phyloP scores from a whole-genome alignment of 2,113 vertebrate genomes.

The Lipotes vexillifer region DNA sequence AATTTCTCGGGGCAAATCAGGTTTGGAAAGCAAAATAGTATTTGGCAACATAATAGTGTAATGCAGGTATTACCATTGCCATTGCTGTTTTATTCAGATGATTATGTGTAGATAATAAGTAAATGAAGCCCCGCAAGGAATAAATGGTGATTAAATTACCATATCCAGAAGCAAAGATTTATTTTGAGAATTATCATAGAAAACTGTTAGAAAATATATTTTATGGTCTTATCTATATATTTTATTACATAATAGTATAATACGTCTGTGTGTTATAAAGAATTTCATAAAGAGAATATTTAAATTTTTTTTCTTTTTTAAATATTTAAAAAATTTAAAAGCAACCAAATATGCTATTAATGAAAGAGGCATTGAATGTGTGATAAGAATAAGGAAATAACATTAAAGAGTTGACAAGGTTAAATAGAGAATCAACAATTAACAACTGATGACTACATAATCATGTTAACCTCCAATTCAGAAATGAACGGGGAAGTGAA shows the following conservation, averaged over 20 bases:
- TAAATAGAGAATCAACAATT: neutral
- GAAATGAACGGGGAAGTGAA: neutral
- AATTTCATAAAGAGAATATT: constrained; percentile 5
- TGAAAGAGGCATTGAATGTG: neutral
- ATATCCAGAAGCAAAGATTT: constrained; percentile 15
- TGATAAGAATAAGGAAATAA: neutral
- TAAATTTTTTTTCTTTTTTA: neutral
- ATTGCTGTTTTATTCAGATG: neutral
- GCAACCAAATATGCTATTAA: neutral
- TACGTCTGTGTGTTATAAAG: neutral
- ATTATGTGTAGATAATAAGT: constrained; percentile 40
- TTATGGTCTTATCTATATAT: neutral
- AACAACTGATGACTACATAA: neutral
- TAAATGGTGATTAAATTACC: constrained; percentile 24
- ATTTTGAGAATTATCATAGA: constrained; percentile 7
- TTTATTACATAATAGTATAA: neutral
- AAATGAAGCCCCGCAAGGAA: neutral
- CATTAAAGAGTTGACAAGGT: neutral
- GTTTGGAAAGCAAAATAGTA: neutral
- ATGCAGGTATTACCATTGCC: neutral
- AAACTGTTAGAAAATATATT: neutral
- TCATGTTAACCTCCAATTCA: neutral
- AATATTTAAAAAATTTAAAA: neutral
- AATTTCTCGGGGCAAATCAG: neutral
- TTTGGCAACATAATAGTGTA: neutral